Percentiles rank a stretch among this genome's conserved stretches.
phyloP scores from a whole-genome alignment of 92 coral and sea anemone species.

The Diadumene lineata region DNA sequence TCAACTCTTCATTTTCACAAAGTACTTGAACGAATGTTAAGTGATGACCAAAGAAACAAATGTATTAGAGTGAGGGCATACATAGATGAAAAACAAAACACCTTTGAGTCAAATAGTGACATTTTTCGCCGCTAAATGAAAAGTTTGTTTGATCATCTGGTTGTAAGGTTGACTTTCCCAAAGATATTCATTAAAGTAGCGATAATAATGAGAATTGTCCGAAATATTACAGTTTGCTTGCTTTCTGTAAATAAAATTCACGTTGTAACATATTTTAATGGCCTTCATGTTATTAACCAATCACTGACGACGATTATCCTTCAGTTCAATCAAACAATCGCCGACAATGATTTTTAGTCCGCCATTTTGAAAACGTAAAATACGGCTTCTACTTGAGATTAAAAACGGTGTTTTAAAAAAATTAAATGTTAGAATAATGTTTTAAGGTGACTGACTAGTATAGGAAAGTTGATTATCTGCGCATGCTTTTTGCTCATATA shows the following conservation, averaged over 20 bases:
- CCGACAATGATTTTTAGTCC: background rate
- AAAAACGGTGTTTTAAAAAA: no score
- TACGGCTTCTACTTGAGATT: background rate
- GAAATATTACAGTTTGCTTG: conserved; percentile 1
- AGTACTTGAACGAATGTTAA: no score
- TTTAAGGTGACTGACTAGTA: no score
- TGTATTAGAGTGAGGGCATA: background rate
- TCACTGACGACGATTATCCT: background rate
- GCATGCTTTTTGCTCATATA: no score
- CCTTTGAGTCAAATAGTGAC: no score
- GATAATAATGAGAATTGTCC: conserved; percentile 1
- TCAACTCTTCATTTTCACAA: no score
- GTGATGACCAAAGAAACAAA: no score
- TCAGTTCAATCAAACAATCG: background rate
- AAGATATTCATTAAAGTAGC: background rate
- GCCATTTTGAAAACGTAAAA: background rate
- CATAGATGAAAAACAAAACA: no score
- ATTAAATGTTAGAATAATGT: no score
- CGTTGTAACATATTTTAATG: background rate
- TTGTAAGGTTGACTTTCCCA: conserved; percentile 12
- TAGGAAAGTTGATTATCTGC: no score
- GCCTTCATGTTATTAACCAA: background rate
- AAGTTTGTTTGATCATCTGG: conserved; percentile 21
- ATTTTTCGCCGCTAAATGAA: background rate
- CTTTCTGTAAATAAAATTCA: background rate